These are phyloP conservation scores for Ciconia stormi DNA, from an alignment of 2,113 vertebrate genomes.

Conservation along the genomic window DNA sequence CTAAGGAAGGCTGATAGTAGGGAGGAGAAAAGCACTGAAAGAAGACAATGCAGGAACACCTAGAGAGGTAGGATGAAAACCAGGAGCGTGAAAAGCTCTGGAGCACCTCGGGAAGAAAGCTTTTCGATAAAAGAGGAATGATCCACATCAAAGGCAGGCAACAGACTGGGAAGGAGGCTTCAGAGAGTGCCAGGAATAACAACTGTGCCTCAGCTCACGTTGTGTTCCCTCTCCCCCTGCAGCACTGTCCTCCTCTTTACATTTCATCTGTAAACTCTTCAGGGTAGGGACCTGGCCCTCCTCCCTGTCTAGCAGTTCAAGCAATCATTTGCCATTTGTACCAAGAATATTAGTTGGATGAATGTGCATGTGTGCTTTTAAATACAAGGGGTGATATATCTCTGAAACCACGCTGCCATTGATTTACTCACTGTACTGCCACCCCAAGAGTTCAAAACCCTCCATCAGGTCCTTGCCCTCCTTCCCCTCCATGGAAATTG, in stretches of 20 bases:
- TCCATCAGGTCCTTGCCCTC: not conserved
- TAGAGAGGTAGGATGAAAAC: constrained; percentile 3
- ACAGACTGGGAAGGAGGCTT: constrained; percentile 33
- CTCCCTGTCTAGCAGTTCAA: not conserved
- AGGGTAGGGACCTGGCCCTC: not conserved
- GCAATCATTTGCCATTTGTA: not conserved
- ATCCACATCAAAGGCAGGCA: constrained; percentile 41
- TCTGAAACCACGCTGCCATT: not conserved
- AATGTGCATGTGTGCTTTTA: not conserved
- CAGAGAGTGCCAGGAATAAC: constrained; percentile 40
- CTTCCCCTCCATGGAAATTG: not conserved
- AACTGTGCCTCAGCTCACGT: not conserved
- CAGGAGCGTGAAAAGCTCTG: not conserved
- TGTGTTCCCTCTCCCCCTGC: not conserved
- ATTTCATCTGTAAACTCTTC: constrained; percentile 11
- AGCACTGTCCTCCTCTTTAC: not conserved
- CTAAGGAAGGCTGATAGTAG: not conserved
- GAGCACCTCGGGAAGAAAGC: not conserved
- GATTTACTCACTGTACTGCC: not conserved
- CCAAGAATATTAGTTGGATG: not conserved
- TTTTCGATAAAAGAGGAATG: constrained; percentile 13
- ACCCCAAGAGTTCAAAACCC: not conserved
- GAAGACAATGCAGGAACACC: not conserved
- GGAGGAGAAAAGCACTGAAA: not conserved
- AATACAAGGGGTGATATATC: not conserved